phyloP scores from a whole-genome alignment of 2,113 vertebrate genomes.

The Kryptolebias marmoratus region DNA sequence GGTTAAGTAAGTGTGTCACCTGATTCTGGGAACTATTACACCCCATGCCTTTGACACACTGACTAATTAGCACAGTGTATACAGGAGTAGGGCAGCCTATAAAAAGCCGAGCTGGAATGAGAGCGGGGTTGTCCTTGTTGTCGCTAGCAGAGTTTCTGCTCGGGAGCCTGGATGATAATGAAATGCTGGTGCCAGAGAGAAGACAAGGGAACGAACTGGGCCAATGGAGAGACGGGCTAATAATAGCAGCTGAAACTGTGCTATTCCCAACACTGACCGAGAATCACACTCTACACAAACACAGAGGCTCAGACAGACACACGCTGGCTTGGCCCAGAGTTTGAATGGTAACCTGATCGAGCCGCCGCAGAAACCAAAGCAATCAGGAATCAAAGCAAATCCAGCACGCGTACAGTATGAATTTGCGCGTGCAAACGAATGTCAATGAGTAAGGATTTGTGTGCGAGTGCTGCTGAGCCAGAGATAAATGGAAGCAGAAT shows the following conservation, averaged over 20 bases:
- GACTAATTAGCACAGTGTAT: slow-evolving; percentile 48
- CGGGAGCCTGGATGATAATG: slow-evolving; percentile 67
- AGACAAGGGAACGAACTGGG: slow-evolving; percentile 57
- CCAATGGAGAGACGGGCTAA: slow-evolving; percentile 67
- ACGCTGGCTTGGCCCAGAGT: slow-evolving; percentile 52
- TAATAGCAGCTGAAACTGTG: slow-evolving; percentile 72
- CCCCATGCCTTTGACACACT: slow-evolving; percentile 60
- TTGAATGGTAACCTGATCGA: slow-evolving; percentile 74
- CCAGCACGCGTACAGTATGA: slow-evolving; percentile 48
- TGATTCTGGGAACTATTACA: slow-evolving; percentile 50
- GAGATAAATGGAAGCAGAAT: slow-evolving; percentile 78
- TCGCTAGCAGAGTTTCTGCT: slow-evolving; percentile 38
- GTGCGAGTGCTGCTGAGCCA: slow-evolving; percentile 26
- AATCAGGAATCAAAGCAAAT: slow-evolving; percentile 77
- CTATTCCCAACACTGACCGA: slow-evolving; percentile 67
- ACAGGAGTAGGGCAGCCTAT: slow-evolving; percentile 50
- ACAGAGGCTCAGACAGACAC: slow-evolving; percentile 21
- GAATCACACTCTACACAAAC: slow-evolving; percentile 46
- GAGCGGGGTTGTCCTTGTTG: slow-evolving; percentile 41
- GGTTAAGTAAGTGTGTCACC: slow-evolving; percentile 48
- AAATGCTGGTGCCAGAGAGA: slow-evolving; percentile 66
- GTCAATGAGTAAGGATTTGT: slow-evolving; percentile 23
- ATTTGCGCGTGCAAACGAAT: slow-evolving; percentile 46
- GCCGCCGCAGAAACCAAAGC: slow-evolving; percentile 73
- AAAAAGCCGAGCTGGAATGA: slow-evolving; percentile 64